These are phyloP conservation scores for Pelecanus crispus DNA, from an alignment of 2,113 vertebrate species.

Conservation along the genomic window DNA sequence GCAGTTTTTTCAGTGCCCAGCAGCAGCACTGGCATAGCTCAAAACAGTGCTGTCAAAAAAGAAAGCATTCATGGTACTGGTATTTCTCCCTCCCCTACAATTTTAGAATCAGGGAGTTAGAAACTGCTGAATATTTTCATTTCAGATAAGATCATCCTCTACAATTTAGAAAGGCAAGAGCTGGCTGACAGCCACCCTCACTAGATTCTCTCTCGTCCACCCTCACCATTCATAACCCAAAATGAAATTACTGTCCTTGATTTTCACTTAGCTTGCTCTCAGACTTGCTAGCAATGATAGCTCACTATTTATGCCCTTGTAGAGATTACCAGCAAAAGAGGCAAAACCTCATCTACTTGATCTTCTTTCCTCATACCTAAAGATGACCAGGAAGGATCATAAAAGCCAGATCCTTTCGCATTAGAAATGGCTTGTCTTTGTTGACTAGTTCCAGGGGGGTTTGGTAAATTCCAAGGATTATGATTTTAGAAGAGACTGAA, in stretches of 20 bases:
- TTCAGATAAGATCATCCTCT: neutral
- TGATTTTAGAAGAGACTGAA: neutral
- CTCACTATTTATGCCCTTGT: neutral
- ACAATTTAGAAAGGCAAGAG: neutral
- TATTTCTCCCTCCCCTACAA: neutral
- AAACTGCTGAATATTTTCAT: neutral
- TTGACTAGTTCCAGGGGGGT: neutral
- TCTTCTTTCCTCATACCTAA: slow-evolving; percentile 6
- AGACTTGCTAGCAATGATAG: neutral
- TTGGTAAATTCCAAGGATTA: neutral
- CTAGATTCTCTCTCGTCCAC: neutral
- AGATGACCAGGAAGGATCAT: neutral
- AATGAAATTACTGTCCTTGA: neutral
- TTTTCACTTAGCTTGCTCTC: neutral
- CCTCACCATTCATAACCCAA: neutral
- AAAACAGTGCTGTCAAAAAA: neutral
- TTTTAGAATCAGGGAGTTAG: neutral
- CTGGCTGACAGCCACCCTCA: neutral
- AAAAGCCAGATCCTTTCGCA: neutral
- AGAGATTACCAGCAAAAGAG: neutral
- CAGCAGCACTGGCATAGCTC: neutral
- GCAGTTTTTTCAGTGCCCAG: neutral
- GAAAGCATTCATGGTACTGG: neutral
- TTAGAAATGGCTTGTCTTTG: neutral
- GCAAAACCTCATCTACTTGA: neutral